These are phyloP conservation scores for Scolopax mira DNA, from an alignment of 2,113 vertebrate species.

Conservation along the genomic window DNA sequence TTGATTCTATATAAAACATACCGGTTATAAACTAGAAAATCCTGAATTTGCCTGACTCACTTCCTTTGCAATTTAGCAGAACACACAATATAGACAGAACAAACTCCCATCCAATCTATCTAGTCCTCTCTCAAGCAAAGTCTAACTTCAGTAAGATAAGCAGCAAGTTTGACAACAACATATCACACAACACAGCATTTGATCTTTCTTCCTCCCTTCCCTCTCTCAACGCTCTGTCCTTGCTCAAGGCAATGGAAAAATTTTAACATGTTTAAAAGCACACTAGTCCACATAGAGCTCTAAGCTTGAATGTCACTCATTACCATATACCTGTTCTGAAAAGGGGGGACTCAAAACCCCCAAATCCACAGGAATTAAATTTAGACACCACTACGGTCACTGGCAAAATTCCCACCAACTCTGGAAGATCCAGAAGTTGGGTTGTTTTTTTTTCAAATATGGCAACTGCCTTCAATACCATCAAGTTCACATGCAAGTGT, in stretches of 20 bases:
- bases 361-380: background rate
- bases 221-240: background rate
- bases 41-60: background rate
- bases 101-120: background rate
- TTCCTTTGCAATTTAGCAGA: background rate
- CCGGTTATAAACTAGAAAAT: background rate
- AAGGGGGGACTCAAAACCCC: fast-evolving
- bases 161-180: background rate
- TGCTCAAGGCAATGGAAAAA: background rate
- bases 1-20: background rate
- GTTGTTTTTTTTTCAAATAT: background rate
- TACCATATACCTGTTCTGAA: background rate
- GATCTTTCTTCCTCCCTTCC: background rate
- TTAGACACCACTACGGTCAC: background rate
- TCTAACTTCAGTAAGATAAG: background rate
- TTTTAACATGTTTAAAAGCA: background rate
- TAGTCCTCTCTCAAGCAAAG: background rate
- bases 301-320: background rate
- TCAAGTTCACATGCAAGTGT: background rate
- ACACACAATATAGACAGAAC: background rate
- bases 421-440: background rate
- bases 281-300: background rate
- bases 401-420: background rate
- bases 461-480: background rate
- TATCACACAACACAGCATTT: background rate